These are phyloP conservation scores for Chaetogeoica ovagalla DNA, from an alignment of 2,888 invertebrate species.

Conservation along the genomic window DNA sequence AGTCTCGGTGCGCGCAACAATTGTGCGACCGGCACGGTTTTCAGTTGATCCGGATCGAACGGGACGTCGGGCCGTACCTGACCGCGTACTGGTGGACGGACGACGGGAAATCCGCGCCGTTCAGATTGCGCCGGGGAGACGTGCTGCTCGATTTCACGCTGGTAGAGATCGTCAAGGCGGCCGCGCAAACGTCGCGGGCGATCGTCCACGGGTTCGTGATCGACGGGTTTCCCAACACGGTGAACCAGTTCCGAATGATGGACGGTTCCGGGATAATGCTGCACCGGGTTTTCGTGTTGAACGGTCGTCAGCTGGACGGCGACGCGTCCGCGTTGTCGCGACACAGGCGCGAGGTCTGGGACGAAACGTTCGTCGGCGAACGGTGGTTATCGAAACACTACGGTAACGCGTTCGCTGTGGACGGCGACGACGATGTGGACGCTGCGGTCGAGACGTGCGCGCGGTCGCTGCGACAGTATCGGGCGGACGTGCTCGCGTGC, in stretches of 20 bases:
- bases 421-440: not conserved
- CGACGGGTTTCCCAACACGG: conserved; percentile 31
- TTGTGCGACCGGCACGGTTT: conserved; percentile 14
- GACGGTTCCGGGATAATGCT: not conserved
- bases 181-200: not conserved
- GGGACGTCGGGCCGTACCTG: not conserved
- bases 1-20: not conserved
- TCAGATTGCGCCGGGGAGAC: not conserved
- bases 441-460: no score
- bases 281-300: conserved; percentile 13
- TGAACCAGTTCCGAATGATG: conserved; percentile 22
- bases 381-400: not conserved
- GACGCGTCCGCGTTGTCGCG: not conserved
- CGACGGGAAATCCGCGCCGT: not conserved
- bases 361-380: not conserved
- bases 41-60: conserved; percentile 17
- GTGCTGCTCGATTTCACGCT: not conserved
- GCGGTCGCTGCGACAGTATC: not conserved
- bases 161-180: not conserved
- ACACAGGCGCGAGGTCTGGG: not conserved
- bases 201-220: not conserved
- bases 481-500: not conserved
- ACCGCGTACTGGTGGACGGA: not conserved
- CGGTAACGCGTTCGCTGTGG: not conserved
- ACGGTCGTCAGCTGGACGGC: not conserved